Base-by-base conservation (phyloP, 2,113 vertebrate species). In the Odocoileus virginianus region DNA sequence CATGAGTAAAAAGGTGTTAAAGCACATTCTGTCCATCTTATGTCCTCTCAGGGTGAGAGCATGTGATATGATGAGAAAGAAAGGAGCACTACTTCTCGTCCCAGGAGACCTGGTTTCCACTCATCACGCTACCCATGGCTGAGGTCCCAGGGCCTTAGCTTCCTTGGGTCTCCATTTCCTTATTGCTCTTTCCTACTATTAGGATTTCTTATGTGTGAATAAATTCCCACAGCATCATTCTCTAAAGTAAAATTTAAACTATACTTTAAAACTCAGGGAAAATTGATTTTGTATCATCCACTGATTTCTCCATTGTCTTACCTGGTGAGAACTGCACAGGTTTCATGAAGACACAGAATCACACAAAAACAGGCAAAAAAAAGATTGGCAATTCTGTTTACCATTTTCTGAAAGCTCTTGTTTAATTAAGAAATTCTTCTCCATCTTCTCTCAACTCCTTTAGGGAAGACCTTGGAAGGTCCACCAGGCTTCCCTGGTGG, bases 211-310 rank as follows among this genome's bases (percentile, higher is more conserved):
- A 79, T 17, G 10, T 76, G n/a, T 89, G 96, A 96, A 82, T 92
- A 93, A 81, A 89, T 78, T 88, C 33, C 58, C 76, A 87, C 47
- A n/a, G 81, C 2, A 87, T 78, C 61, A 71, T 91, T 88, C 79
- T 90, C 40, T 45, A 85, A 71, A 87, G 54, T 45, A 71, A 82
- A n/a, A 60, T 76, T 93, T 86, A 97, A 97, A 82, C 15, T 87
- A 54, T 67, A 88, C 81, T 92, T 97, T 87, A 88, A 92, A 94
- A 94, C 2, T 30, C 92, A 97, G 87, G 82, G 43, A 94, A 86
- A 87, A 88, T 27, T 55, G 74, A 96, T 82, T 88, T 55, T 55
- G 19, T 23, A 85, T 78, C 58, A 91, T 45, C 30, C 74, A 86
- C 23, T 57, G 33, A n/a, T 43, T 90, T 95, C 61, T 57, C 27